Evolutionary conservation across 2,888 invertebrate genomes (phyloP).

Genomic region (Rhyacophila evoluta): DNA sequence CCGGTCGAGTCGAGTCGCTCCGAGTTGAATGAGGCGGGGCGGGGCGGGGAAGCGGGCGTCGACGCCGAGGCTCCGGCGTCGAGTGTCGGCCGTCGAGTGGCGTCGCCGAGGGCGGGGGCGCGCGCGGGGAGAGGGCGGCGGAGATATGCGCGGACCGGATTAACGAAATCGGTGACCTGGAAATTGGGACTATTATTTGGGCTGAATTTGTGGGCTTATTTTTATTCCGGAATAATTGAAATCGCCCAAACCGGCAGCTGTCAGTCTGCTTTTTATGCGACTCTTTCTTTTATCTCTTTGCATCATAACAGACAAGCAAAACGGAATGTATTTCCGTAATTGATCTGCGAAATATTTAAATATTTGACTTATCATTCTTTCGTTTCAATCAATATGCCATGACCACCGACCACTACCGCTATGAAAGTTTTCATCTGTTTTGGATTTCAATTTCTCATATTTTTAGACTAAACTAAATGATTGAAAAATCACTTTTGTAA

Average conservation of each 20-base stretch:
- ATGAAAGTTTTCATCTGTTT: no score
- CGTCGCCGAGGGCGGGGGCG: not conserved
- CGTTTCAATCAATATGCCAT: no score
- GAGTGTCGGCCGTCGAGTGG: conserved; percentile 13
- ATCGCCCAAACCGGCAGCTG: not conserved
- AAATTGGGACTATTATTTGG: not conserved
- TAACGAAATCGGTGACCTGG: conserved; percentile 7
- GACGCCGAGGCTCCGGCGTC: conserved; percentile 2
- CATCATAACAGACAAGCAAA: not conserved
- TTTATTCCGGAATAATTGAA: not conserved
- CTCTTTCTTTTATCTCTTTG: not conserved
- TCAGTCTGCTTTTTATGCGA: not conserved
- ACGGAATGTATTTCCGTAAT: not conserved
- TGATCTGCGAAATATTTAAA: no score
- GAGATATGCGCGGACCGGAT: conserved; percentile 5
- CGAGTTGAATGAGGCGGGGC: not conserved
- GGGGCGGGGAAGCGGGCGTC: not conserved
- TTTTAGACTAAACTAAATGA: no score
- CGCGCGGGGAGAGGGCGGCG: not conserved
- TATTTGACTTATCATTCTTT: no score
- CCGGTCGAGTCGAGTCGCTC: not conserved
- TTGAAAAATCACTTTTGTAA: no score
- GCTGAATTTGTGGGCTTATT: not conserved
- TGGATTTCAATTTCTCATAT: no score
- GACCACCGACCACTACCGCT: no score